Conservation (phyloP, 2,888 invertebrate species). For the Tetanocera ferruginea region DNA sequence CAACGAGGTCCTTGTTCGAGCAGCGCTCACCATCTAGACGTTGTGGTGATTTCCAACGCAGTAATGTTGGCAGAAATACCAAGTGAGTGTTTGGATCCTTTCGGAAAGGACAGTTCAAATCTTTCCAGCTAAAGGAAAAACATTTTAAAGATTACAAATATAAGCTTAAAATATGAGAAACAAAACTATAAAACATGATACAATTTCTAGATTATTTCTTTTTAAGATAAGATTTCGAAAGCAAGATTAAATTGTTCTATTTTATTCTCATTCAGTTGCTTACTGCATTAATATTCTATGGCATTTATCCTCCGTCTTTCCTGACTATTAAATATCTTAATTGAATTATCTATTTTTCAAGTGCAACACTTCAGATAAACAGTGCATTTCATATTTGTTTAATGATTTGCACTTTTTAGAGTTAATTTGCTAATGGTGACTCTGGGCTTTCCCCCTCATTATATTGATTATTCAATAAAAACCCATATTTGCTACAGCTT, state of each 20-base stretch:
- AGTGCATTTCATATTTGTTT: neutral
- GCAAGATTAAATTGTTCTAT: no score
- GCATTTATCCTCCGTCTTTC: no score
- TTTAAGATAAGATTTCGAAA: neutral
- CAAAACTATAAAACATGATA: neutral
- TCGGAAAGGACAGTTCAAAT: constrained; percentile 84
- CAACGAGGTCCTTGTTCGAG: constrained; percentile 79
- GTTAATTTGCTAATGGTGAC: neutral
- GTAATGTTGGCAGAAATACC: constrained; percentile 85
- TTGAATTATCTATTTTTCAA: neutral
- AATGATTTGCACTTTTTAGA: neutral
- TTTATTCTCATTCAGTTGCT: neutral
- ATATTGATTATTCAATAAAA: neutral
- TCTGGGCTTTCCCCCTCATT: neutral
- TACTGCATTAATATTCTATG: neutral
- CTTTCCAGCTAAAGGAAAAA: constrained; percentile 82
- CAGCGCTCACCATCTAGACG: constrained; percentile 85
- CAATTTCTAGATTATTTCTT: neutral
- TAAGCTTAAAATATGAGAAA: no score
- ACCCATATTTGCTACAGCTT: neutral
- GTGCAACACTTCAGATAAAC: neutral
- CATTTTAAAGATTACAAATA: constrained; percentile 5
- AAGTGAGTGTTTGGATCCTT: constrained; percentile 80
- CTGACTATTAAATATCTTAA: neutral
- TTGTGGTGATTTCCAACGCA: constrained; percentile 84